Conservation (phyloP, 2,797 vertebrate species). For the Alauda arvensis region DNA sequence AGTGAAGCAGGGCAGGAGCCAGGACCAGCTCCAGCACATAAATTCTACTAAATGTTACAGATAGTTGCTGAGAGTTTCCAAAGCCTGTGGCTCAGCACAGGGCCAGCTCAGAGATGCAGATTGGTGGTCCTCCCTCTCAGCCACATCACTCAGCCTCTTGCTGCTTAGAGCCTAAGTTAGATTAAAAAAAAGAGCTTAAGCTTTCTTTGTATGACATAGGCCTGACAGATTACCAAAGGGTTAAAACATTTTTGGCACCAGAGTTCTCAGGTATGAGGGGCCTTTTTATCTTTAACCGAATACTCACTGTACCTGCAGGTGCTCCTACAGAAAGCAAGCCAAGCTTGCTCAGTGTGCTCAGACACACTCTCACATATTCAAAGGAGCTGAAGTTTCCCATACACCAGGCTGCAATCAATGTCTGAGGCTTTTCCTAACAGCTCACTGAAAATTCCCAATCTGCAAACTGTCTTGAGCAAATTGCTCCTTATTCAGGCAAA, state of each 20-base stretch:
- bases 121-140: background rate
- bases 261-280: background rate
- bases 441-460: background rate
- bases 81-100: rapidly evolving
- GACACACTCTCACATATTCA: background rate
- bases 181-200: background rate
- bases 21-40: background rate
- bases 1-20: background rate
- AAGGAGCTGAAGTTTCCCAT: background rate
- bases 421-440: background rate
- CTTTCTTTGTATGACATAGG: background rate
- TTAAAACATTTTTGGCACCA: background rate
- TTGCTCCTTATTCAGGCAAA: background rate
- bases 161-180: background rate
- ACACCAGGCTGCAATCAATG: background rate
- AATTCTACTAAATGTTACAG: background rate
- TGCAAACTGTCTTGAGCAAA: background rate
- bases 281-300: background rate
- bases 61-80: background rate
- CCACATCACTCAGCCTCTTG: background rate
- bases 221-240: background rate
- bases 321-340: background rate
- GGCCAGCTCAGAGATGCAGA: background rate
- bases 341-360: background rate
- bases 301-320: background rate